Percentiles rank a stretch among this genome's conserved stretches.
Conservation (phyloP, 2,888 invertebrate genomes). For the Hanleya hanleyi region DNA sequence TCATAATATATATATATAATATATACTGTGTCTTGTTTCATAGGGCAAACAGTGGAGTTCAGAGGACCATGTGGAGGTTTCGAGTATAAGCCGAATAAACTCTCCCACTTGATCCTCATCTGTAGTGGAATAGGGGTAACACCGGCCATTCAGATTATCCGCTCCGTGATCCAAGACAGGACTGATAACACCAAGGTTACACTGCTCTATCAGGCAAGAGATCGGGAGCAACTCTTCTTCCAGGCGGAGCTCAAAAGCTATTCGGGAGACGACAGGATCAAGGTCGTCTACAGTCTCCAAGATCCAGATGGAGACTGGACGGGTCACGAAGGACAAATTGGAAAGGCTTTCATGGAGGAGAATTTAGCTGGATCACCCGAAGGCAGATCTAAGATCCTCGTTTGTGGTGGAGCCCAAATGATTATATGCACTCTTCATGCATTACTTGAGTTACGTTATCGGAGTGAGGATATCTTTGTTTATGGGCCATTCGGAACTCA, state of each 20-base stretch:
- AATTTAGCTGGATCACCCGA: too few relatives aligned
- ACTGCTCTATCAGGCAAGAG: constrained; percentile 3
- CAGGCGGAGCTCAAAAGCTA: neutral
- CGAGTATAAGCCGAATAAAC: neutral
- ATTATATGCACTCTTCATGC: too few relatives aligned
- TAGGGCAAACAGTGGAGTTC: neutral
- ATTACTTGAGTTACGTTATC: too few relatives aligned
- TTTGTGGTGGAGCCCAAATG: too few relatives aligned
- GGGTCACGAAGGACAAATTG: neutral
- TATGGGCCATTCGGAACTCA: too few relatives aligned
- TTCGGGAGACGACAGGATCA: neutral
- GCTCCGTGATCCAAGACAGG: neutral
- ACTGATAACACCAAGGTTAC: neutral
- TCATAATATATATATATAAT: too few relatives aligned
- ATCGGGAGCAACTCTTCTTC: neutral
- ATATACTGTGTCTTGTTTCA: neutral
- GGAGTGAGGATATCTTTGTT: too few relatives aligned
- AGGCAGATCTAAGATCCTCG: too few relatives aligned
- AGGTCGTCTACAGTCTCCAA: neutral
- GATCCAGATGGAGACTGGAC: constrained; percentile 1
- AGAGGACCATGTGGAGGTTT: constrained; percentile 7
- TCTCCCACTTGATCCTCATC: neutral
- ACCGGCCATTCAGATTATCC: constrained; percentile 5
- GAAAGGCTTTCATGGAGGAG: too few relatives aligned
- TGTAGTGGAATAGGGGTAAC: constrained; percentile 6